Percentiles rank a stretch among this genome's conserved stretches.
Evolutionary conservation across 2,797 vertebrate species (phyloP).

Genomic region (Typhlichthys subterraneus): DNA sequence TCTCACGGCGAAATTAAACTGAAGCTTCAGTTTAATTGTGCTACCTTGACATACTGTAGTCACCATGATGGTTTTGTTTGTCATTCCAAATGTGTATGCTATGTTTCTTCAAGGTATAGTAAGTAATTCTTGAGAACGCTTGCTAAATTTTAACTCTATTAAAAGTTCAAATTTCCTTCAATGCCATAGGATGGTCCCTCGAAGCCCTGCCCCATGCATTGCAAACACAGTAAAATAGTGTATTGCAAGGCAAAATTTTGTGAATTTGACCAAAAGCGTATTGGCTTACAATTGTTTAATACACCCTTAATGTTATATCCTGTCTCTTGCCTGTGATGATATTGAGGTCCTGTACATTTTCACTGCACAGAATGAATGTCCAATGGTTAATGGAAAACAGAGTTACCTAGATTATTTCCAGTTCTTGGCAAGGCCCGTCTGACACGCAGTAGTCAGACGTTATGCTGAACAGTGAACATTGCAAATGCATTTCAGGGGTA

Average conservation of each 20-base stretch:
- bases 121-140: neutral
- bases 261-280: no score
- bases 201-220: no score
- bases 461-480: conserved; percentile 31
- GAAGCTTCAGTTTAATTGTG: no score
- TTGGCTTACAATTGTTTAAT: no score
- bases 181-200: neutral
- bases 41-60: neutral
- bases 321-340: neutral
- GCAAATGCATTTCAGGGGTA: conserved; percentile 2
- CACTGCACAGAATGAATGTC: conserved; percentile 36
- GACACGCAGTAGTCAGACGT: conserved; percentile 33
- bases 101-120: neutral
- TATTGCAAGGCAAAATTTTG: no score
- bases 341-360: conserved; percentile 3
- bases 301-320: no score
- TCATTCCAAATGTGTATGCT: neutral
- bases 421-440: conserved; percentile 41
- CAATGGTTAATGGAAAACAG: conserved; percentile 53
- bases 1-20: no score
- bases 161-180: no score
- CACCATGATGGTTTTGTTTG: neutral
- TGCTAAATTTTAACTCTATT: neutral
- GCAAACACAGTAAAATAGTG: no score
- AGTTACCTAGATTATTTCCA: conserved; percentile 55